A percentile compares a stretch with the other conserved stretches of the same genome.
Evolutionary conservation across 2,113 vertebrate species (phyloP).

Genomic region (Nicator chloris): DNA sequence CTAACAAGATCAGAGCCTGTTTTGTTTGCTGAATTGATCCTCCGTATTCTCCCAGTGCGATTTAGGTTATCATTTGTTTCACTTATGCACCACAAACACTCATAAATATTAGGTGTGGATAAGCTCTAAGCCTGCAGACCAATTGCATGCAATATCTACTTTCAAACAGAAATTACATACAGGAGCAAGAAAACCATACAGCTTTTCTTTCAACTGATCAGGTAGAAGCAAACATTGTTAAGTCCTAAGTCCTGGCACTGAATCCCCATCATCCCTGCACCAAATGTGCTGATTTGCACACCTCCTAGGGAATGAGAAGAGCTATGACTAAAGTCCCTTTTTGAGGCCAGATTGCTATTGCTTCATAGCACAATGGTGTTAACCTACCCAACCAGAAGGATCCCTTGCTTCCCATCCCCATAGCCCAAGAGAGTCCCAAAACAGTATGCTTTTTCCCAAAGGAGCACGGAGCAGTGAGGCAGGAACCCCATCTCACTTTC

Average conservation of each 20-base stretch:
- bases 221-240: background rate
- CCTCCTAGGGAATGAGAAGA: background rate
- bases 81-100: background rate
- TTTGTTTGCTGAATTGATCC: conserved; percentile 27
- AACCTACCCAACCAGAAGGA: background rate
- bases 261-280: background rate
- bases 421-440: background rate
- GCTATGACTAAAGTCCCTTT: background rate
- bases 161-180: background rate
- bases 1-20: conserved; percentile 26
- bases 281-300: background rate
- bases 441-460: background rate
- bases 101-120: background rate
- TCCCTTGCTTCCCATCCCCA: background rate
- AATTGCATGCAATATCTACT: background rate
- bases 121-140: background rate
- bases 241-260: background rate
- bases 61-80: conserved; percentile 10
- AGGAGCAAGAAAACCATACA: background rate
- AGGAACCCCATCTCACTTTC: background rate
- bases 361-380: background rate
- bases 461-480: background rate
- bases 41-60: background rate
- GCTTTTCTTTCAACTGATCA: background rate
- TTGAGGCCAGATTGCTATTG: background rate